Base-by-base conservation (phyloP, 2,113 vertebrate genomes). In the Origma solitaria region DNA sequence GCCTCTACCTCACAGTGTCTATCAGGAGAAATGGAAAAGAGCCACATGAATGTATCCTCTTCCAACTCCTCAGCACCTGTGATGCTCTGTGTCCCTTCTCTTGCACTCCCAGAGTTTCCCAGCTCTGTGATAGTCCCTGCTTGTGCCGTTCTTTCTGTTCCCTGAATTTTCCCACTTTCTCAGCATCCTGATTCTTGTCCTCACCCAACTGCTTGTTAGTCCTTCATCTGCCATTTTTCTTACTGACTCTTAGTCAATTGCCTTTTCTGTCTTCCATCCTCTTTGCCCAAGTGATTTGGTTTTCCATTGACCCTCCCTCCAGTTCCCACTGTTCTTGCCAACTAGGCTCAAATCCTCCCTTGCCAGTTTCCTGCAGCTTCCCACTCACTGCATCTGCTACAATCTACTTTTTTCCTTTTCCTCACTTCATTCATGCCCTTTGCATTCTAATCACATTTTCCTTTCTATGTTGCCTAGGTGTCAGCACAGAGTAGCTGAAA, bases 361-460 rank as follows among this genome's bases (percentile, higher is more conserved):
- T 88, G 87, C 92, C 92, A 93, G 37, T 89, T 94, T 94, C 81
- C 92, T 95, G 86, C 60, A 90, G 82, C 82, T 94, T 94, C 90
- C 82, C 54, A 60, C 92, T 92, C 71, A 71, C 64, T 6, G 44
- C 57, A 68, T 91, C 64, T 83, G 60, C 73, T 80, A 25, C 66
- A 94, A 60, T 86, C 72, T 78, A 58, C 79, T 90, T 91, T 69
- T 88, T 95, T 85, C 84, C 56, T 90, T 89, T 93, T 82, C 85
- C 88, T 93, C 35, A 21, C 38, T 96, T 91, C 60, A 47, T 88
- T 96, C 65, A 66, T 88, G 68, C 68, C 60, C 68, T 94, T 90
- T 93, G 75, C 71, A 94, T 97, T 96, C 95, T 77, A 66, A 78
- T 95, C 92, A 95, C 95, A 90, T 90, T 95, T 93, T 94, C 92